Percentiles rank a stretch among this genome's conserved stretches.
Evolutionary conservation across 2,113 vertebrate species (phyloP).

Genomic region (Lota lota): DNA sequence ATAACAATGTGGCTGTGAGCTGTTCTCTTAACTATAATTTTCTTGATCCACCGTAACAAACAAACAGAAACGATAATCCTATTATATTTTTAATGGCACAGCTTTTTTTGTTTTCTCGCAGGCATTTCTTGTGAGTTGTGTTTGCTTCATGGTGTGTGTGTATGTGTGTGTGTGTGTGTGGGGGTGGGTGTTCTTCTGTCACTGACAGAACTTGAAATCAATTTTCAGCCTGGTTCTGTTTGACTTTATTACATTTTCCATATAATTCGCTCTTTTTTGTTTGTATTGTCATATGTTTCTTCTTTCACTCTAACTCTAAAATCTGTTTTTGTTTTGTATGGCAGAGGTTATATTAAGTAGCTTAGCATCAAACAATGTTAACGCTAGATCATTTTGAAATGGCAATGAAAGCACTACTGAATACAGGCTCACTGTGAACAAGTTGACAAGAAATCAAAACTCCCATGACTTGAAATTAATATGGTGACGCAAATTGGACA

Average conservation of each 20-base stretch:
- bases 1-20: constrained; percentile 79
- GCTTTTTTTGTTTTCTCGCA: constrained; percentile 68
- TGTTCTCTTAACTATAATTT: constrained; percentile 77
- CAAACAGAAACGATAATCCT: constrained; percentile 82
- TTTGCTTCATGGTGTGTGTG: constrained; percentile 14
- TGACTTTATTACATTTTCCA: neutral
- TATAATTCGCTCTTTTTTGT: neutral
- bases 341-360: constrained; percentile 66
- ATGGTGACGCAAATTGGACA: too few relatives aligned
- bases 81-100: constrained; percentile 78
- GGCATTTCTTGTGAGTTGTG: constrained; percentile 59
- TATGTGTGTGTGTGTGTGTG: constrained; percentile 24
- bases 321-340: constrained; percentile 9
- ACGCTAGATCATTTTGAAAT: constrained; percentile 28
- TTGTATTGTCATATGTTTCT: neutral
- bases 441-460: constrained; percentile 19
- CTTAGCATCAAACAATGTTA: constrained; percentile 48
- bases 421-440: neutral
- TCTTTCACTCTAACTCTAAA: neutral
- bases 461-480: too few relatives aligned
- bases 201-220: constrained; percentile 1
- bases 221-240: neutral
- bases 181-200: constrained; percentile 8
- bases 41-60: constrained; percentile 81
- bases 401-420: too few relatives aligned